Percentiles rank a stretch among this genome's conserved stretches.
Evolutionary conservation across 37 sponge, comb jelly and placozoan genomes (phyloP).

Genomic region (Spongilla lacustris): DNA sequence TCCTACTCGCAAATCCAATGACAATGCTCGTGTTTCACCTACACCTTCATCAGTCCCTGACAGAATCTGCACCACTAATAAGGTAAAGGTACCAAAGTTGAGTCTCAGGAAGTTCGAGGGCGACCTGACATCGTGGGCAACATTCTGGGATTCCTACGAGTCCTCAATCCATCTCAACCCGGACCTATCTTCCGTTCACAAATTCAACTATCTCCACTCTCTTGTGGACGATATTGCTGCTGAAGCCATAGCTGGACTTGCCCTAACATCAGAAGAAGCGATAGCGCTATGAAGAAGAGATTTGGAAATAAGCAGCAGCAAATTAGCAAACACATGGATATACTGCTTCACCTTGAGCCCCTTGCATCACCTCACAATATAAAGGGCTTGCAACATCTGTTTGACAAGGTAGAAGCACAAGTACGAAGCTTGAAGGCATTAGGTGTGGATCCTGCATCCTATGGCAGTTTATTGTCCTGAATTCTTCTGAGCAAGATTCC

Average conservation of each 20-base stretch:
- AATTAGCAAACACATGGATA: constrained; percentile 23
- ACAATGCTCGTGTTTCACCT: too few species aligned
- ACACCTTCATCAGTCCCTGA: too few species aligned
- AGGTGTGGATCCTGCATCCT: constrained; percentile 22
- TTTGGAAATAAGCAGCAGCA: constrained; percentile 29
- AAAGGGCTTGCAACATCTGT: constrained; percentile 18
- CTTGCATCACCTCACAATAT: constrained; percentile 16
- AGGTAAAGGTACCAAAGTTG: too few species aligned
- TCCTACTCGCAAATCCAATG: too few species aligned
- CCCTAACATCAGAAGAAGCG: constrained; percentile 25
- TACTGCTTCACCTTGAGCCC: constrained; percentile 3
- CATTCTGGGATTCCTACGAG: too few species aligned
- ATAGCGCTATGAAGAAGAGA: neutral
- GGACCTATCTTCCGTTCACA: neutral
- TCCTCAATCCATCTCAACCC: constrained; percentile 2
- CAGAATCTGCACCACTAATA: too few species aligned
- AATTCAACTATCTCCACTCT: too few species aligned
- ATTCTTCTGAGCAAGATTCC: constrained; percentile 3
- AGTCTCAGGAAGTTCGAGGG: too few species aligned
- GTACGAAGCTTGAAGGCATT: constrained; percentile 29
- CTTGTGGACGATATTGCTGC: too few species aligned
- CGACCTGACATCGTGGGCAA: too few species aligned
- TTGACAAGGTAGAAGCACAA: constrained; percentile 22
- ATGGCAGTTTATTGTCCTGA: constrained; percentile 11
- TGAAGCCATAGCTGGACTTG: too few species aligned